Percentiles rank a stretch among this genome's conserved stretches.
phyloP scores from a whole-genome alignment of 37 sponge, comb jelly and placozoan species.

The Hexactinellida sp. region DNA sequence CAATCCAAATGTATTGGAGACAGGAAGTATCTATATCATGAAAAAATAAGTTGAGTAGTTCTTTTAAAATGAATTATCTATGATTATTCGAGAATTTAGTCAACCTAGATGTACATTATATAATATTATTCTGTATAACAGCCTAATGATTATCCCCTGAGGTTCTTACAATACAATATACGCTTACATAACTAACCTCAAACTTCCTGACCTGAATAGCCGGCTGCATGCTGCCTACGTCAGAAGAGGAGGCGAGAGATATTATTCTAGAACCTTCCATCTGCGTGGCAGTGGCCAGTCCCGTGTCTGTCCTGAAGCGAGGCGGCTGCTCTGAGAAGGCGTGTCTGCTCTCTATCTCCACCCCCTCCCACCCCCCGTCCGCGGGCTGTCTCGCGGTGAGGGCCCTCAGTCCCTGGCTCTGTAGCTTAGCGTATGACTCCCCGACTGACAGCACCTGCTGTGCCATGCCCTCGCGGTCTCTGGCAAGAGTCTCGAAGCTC shows the following conservation, averaged over 20 bases:
- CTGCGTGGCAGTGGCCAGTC: neutral
- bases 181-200: neutral
- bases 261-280: neutral
- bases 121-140: too few species aligned
- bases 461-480: neutral
- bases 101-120: too few species aligned
- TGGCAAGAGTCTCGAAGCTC: neutral
- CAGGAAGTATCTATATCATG: too few species aligned
- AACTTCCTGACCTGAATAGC: neutral
- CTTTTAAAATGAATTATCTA: too few species aligned
- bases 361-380: neutral
- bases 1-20: too few species aligned
- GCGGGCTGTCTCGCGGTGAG: neutral
- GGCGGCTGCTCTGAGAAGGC: neutral
- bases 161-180: too few species aligned
- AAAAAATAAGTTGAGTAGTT: too few species aligned
- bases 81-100: too few species aligned
- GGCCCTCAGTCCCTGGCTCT: neutral
- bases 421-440: neutral
- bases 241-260: neutral
- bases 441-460: neutral
- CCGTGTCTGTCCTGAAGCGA: neutral
- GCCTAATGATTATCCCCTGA: too few species aligned
- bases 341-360: neutral
- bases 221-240: neutral